phyloP scores from a whole-genome alignment of 2,888 invertebrate genomes.

The Pyrrhia umbra region DNA sequence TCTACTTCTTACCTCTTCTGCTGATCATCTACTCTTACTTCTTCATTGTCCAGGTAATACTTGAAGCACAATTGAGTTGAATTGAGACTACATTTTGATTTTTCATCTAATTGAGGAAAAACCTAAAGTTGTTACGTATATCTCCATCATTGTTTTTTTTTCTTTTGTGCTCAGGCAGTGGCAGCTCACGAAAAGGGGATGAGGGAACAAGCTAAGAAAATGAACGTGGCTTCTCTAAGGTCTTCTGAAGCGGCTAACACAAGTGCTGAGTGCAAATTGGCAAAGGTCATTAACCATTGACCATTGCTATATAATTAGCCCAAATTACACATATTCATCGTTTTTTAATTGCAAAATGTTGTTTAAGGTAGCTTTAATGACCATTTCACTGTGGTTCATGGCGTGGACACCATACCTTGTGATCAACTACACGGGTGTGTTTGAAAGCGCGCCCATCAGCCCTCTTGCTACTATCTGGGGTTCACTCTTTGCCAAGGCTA shows the following conservation, averaged over 20 bases:
- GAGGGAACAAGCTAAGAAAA: constrained; percentile 97
- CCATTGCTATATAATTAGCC: neutral
- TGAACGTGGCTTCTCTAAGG: constrained; percentile 97
- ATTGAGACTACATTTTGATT: no score
- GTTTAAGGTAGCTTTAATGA: constrained; percentile 95
- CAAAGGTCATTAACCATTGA: constrained; percentile 90
- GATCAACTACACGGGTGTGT: constrained; percentile 95
- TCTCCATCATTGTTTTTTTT: neutral
- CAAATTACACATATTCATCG: neutral
- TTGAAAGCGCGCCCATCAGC: constrained; percentile 93
- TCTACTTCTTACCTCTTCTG: constrained; percentile 94
- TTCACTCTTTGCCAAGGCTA: constrained; percentile 97
- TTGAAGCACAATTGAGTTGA: no score
- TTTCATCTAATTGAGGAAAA: no score
- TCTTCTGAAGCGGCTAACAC: constrained; percentile 94
- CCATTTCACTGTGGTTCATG: constrained; percentile 97
- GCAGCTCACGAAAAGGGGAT: constrained; percentile 96
- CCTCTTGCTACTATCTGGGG: constrained; percentile 97
- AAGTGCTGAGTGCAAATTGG: constrained; percentile 96
- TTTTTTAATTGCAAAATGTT: neutral
- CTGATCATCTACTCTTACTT: constrained; percentile 96
- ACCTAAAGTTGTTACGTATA: no score
- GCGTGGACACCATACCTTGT: constrained; percentile 98
- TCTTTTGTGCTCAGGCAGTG: constrained; percentile 90
- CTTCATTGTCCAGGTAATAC: constrained; percentile 94